Percentiles rank a stretch among this genome's conserved stretches.
phyloP scores from a whole-genome alignment of 2,888 invertebrate genomes.

The Apotomis turbidana region DNA sequence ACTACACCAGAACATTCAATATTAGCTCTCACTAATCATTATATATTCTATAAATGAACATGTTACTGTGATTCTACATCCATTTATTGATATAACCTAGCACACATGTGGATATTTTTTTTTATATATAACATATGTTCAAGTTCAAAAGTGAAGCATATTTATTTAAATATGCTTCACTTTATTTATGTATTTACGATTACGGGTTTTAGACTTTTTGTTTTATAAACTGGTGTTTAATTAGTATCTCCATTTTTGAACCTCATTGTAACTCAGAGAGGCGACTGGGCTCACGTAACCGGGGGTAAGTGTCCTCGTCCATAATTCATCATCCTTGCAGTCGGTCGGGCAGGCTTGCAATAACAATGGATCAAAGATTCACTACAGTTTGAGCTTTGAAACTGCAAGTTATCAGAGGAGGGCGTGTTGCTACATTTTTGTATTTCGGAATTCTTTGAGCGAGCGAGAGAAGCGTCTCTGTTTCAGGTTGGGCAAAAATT shows the following conservation, averaged over 20 bases:
- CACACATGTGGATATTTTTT: conserved; percentile 45
- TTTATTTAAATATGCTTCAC: too few species aligned
- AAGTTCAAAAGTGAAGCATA: too few species aligned
- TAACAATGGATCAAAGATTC: conserved; percentile 74
- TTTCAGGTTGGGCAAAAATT: too few species aligned
- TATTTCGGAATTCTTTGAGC: too few species aligned
- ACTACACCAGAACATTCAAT: conserved; percentile 51
- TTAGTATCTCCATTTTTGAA: conserved; percentile 14
- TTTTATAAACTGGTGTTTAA: not conserved
- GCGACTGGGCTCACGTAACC: conserved; percentile 71
- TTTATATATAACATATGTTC: not conserved
- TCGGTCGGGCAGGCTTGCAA: conserved; percentile 69
- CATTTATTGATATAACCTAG: conserved; percentile 51
- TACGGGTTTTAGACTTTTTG: not conserved
- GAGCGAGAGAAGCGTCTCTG: too few species aligned
- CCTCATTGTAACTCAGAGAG: conserved; percentile 52
- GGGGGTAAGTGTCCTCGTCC: conserved; percentile 60
- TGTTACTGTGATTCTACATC: conserved; percentile 62
- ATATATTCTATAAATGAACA: conserved; percentile 66
- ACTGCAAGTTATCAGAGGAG: conserved; percentile 37
- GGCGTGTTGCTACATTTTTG: not conserved
- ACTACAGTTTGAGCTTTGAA: conserved; percentile 55
- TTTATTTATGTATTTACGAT: too few species aligned
- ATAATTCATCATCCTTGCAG: conserved; percentile 74
- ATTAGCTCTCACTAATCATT: conserved; percentile 56